Evolutionary conservation across 2,113 vertebrate genomes (phyloP).

Genomic region (Prietella phreatophila): DNA sequence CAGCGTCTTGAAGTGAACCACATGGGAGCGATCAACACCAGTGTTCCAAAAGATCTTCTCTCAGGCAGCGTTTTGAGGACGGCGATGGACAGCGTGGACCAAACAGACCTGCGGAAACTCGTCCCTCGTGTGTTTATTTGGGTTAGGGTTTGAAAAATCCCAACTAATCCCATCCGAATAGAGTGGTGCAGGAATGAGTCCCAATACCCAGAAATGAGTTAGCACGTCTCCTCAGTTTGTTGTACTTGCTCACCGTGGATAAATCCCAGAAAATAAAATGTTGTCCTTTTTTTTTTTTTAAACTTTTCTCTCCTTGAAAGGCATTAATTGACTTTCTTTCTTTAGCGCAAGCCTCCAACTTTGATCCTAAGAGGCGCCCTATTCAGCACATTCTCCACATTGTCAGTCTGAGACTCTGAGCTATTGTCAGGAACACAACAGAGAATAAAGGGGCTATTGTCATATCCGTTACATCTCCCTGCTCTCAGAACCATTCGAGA

Average conservation of each 20-base stretch:
- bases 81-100: too few relatives aligned
- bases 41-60: neutral
- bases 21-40: neutral
- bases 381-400: constrained; percentile 10
- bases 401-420: neutral
- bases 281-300: neutral
- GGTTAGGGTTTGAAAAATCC: too few relatives aligned
- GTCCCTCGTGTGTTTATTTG: neutral
- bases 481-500: neutral
- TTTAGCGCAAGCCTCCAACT: neutral
- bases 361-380: neutral
- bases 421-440: constrained; percentile 14
- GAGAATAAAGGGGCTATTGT: neutral
- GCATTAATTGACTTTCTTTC: constrained; percentile 5
- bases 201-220: too few relatives aligned
- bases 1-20: neutral
- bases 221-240: neutral
- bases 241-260: neutral
- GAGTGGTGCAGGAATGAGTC: too few relatives aligned
- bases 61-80: neutral
- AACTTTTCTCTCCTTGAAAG: neutral
- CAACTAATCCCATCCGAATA: neutral
- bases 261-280: neutral
- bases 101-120: neutral
- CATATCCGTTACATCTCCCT: neutral